Percentiles rank a stretch among this genome's conserved stretches.
Evolutionary conservation across 1,140 invertebrate genomes (phyloP).

Genomic region (Latrodectus geometricus): DNA sequence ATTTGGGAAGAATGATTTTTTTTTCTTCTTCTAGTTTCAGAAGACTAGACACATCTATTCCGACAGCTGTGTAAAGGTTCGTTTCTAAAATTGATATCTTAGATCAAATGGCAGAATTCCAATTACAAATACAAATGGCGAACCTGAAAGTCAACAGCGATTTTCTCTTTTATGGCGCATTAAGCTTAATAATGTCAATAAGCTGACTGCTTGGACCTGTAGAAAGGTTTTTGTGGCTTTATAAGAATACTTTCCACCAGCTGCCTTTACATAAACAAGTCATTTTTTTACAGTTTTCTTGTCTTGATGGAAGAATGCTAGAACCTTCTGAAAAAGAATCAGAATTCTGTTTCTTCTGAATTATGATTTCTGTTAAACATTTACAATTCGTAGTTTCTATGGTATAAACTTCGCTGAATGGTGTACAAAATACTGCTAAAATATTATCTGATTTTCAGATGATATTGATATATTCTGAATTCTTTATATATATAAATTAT

Average conservation of each 20-base stretch:
- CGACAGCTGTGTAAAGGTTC: constrained; percentile 33
- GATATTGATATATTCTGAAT: too few relatives aligned
- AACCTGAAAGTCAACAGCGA: constrained; percentile 36
- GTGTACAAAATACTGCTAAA: too few relatives aligned
- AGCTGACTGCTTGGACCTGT: constrained; percentile 9
- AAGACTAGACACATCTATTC: not conserved
- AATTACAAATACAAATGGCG: constrained; percentile 46
- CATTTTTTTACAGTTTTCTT: too few relatives aligned
- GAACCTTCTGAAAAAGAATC: too few relatives aligned
- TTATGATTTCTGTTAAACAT: too few relatives aligned
- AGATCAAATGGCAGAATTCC: constrained; percentile 20
- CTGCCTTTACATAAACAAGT: constrained; percentile 35
- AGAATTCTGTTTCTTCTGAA: too few relatives aligned
- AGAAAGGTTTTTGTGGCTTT: constrained; percentile 28
- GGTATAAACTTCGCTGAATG: too few relatives aligned
- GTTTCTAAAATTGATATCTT: not conserved
- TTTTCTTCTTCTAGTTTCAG: not conserved
- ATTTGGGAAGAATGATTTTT: too few relatives aligned
- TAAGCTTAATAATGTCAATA: constrained; percentile 53
- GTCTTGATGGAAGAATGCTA: too few relatives aligned
- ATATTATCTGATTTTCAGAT: too few relatives aligned
- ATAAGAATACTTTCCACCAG: constrained; percentile 12
- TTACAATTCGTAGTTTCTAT: too few relatives aligned
- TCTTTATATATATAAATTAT: too few relatives aligned
- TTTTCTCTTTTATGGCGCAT: constrained; percentile 45